Evolutionary conservation across 2,113 vertebrate species (phyloP), one percentile per base, ranked within the genome.

Genomic region (Rhizomys pruinosus): DNA sequence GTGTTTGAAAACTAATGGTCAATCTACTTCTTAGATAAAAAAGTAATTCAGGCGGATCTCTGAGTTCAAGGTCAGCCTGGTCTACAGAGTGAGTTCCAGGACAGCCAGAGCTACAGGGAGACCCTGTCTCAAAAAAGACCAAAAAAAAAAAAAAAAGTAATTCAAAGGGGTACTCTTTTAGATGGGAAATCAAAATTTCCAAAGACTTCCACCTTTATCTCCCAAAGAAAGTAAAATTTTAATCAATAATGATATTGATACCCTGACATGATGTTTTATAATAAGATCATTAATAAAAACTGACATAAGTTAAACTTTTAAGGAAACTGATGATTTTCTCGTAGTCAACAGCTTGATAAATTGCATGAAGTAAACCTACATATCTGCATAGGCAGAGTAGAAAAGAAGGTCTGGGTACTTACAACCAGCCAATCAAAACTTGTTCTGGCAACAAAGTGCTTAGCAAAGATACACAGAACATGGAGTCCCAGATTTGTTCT

Each of bases 221-320:
- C 77, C 34, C 27, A 89, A 89, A 94, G 44, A 88, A 89, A 78
- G n/a, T 44, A 89, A 89, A 91, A 71, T 34, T 85, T 79, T 29
- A 23, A 16, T n/a, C 69, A 79, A 84, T 94, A 59, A 86, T 64
- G 57, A 13, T 63, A 84, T 32, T 88, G 37, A 27, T 82, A 59
- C 63, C 17, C 57, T 82, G 42, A 74, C 13, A 63, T 66, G 32
- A 87, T 84, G n/a, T n/a, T 84, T 91, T 86, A 55, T 73, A 59
- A n/a, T 19, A 77, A 90, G 16, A 42, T 2, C 5, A 32, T 80
- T 78, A 39, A 29, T 59, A 82, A 13, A 27, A 92, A 39, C 20
- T 72, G 10, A 88, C 77, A 39, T 89, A 37, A 19, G 23, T 32
- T 91, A 90, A 78, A 34, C 7, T 16, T 84, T 76, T 86, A 66